Percentiles rank a stretch among this genome's conserved stretches.
Conservation (phyloP, 2,113 vertebrate species). For the Erinaceus europaeus region DNA sequence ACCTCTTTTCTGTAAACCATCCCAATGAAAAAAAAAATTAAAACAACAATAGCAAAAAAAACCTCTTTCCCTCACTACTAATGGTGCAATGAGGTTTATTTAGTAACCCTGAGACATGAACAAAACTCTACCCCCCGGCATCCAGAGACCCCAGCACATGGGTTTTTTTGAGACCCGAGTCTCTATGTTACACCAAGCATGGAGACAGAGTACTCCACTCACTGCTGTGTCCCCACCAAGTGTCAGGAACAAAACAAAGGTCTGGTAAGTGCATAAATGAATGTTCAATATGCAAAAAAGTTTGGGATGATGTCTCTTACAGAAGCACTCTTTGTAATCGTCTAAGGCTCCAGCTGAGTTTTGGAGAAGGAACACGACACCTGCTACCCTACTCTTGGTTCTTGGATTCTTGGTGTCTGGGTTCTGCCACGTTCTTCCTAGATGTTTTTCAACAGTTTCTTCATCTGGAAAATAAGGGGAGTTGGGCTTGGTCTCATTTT, state of each 20-base stretch:
- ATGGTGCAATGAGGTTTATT: too few species aligned
- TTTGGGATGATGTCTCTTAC: conserved; percentile 3
- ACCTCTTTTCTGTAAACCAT: too few species aligned
- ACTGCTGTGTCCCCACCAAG: too few species aligned
- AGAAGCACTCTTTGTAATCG: neutral
- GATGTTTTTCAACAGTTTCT: neutral
- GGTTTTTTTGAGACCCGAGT: too few species aligned
- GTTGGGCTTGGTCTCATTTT: neutral
- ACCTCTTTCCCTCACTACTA: too few species aligned
- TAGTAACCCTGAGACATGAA: too few species aligned
- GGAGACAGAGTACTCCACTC: neutral
- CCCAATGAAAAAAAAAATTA: too few species aligned
- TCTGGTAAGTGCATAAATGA: neutral
- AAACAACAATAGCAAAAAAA: too few species aligned
- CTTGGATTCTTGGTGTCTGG: neutral
- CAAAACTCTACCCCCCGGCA: too few species aligned
- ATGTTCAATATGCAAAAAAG: neutral
- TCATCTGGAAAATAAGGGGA: neutral
- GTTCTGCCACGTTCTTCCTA: neutral
- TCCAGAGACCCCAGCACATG: too few species aligned
- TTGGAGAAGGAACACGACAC: neutral
- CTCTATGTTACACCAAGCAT: neutral
- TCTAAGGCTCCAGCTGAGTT: neutral
- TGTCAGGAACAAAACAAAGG: neutral
- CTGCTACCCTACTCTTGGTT: neutral